Evolutionary conservation across 2,888 invertebrate species (phyloP).

Genomic region (Eugnorisma glareosa): DNA sequence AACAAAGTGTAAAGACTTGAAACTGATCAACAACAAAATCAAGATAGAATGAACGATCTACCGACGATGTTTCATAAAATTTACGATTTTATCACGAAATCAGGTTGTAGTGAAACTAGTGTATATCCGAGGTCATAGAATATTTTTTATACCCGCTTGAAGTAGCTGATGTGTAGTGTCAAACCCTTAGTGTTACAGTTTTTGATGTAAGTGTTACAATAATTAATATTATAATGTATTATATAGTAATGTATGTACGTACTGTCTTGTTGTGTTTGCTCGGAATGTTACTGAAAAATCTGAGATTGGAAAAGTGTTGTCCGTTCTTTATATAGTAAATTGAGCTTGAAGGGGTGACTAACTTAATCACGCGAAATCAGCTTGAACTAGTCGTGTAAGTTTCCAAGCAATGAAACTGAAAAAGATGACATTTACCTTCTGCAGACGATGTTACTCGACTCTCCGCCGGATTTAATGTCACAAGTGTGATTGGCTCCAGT

Average conservation of each 20-base stretch:
- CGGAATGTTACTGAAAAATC: slow-evolving; percentile 30
- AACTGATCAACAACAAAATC: slow-evolving; percentile 14
- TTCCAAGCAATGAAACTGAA: neutral
- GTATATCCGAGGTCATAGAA: slow-evolving; percentile 72
- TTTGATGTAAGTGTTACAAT: slow-evolving; percentile 69
- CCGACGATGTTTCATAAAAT: slow-evolving; percentile 18
- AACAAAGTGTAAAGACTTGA: slow-evolving; percentile 29
- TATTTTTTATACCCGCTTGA: slow-evolving; percentile 85
- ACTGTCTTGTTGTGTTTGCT: slow-evolving; percentile 35
- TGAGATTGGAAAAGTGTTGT: neutral
- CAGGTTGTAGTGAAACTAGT: slow-evolving; percentile 75
- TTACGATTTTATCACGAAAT: slow-evolving; percentile 50
- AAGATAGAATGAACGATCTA: slow-evolving; percentile 29
- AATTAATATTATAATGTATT: slow-evolving; percentile 65
- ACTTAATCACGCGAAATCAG: neutral
- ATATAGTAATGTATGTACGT: slow-evolving; percentile 59
- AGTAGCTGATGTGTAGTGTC: slow-evolving; percentile 67
- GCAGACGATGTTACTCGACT: neutral
- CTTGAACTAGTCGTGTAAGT: neutral
- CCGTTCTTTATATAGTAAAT: neutral
- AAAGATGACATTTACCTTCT: neutral
- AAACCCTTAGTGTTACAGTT: slow-evolving; percentile 68
- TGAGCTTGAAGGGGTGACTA: slow-evolving; percentile 6
- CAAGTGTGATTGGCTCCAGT: neutral
- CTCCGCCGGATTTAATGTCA: neutral